Base-by-base conservation (phyloP, 2,113 vertebrate genomes). In the Bufo bufo region DNA sequence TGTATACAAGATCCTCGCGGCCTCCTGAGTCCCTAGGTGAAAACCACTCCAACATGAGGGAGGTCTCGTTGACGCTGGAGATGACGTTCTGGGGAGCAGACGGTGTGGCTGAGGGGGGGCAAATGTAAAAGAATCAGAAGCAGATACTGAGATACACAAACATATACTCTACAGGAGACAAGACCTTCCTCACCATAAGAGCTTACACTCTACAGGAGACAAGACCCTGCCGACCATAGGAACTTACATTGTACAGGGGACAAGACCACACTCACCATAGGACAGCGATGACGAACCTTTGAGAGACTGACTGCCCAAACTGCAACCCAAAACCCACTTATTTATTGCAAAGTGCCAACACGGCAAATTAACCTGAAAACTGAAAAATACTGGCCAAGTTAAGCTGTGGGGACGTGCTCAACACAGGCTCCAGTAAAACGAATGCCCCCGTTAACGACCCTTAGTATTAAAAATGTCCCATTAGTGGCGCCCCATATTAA, bases 21-120 rank as follows among this genome's bases (percentile, higher is more conserved):
- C 98, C 97, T 0, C 98, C 97, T 0, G 92, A 90, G 90, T 99
- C 98, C 3, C 94, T 93, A 0, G 98, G 97, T 0, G 95, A 91
- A 16, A 87, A 94, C 98, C 98, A 99, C 90, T 98, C 97, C 61
- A 99, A 93, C 94, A 94, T 95, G 92, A 99, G 94, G 0, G 97
- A 99, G 0, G 98, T 99, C 92, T 99, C 98, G 0, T 99, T 99
- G 58, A 99, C 98, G 0, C 97, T 99, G 90, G 98, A 99, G 92
- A 99, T 97, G 82, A 99, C 97, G 0, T 92, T 92, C 90, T 96
- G 96, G 0, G 98, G 97, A 0, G 97, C 96, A 0, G 97, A 98
- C 0, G 98, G 98, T 86, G 97, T 96, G 49, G 97, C 98, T 99
- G 94, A 0, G 4, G 85, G 63, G 61, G 61, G 5, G 89, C 19